A percentile compares a stretch with the other conserved stretches of the same genome.
Conservation (phyloP, 64 coral and sea anemone species). For the Pocillopora verrucosa region DNA sequence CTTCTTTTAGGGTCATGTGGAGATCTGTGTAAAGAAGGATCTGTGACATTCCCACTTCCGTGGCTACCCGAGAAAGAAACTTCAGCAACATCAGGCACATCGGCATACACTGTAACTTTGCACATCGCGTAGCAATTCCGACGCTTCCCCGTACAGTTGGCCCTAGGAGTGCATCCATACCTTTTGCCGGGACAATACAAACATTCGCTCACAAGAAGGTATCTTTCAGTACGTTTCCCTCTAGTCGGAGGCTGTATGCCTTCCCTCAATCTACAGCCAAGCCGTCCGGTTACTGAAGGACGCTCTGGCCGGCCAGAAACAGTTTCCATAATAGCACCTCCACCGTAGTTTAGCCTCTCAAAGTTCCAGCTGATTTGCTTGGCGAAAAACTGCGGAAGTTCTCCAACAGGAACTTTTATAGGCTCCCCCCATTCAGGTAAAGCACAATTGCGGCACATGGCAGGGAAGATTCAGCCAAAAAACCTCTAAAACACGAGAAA, state of each 20-base stretch:
- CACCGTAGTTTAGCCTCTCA: conserved; percentile 96
- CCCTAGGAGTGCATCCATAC: conserved; percentile 92
- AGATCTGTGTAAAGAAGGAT: conserved; percentile 76
- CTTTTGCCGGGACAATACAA: conserved; percentile 93
- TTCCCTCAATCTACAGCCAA: conserved; percentile 84
- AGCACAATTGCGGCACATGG: conserved; percentile 95
- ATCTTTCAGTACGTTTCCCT: conserved; percentile 73
- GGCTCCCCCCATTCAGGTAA: conserved; percentile 97
- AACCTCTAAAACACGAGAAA: not conserved
- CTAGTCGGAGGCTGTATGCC: conserved; percentile 66
- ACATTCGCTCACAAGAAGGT: conserved; percentile 94
- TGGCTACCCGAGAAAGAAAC: conserved; percentile 92
- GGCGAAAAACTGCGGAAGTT: conserved; percentile 85
- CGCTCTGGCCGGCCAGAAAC: conserved; percentile 75
- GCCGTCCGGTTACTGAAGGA: conserved; percentile 88
- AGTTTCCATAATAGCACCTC: conserved; percentile 84
- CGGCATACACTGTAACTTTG: conserved; percentile 91
- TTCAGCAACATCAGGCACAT: conserved; percentile 70
- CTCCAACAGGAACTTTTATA: conserved; percentile 68
- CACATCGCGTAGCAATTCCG: conserved; percentile 90
- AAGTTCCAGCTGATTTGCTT: conserved; percentile 99
- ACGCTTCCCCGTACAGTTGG: conserved; percentile 91
- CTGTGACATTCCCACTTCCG: conserved; percentile 84
- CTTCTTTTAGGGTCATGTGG: conserved; percentile 31
- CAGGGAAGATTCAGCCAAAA: not conserved